Evolutionary conservation across 2,113 vertebrate species (phyloP), one percentile per base, ranked within the genome.

Genomic region (Ailuropoda melanoleuca): DNA sequence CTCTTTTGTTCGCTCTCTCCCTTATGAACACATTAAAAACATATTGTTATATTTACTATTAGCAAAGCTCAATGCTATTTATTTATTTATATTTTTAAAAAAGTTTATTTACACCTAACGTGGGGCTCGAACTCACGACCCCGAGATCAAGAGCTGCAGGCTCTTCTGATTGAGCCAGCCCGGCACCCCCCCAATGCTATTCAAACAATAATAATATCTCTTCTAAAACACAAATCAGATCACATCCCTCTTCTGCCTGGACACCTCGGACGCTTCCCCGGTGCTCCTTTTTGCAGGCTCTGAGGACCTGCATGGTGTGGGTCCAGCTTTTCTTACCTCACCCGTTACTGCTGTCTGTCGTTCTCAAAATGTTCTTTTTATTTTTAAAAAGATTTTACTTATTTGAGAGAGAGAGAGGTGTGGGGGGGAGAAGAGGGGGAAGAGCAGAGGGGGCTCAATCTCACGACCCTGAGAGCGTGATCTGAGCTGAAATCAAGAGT

Each of bases 291-390:
- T 70, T 15, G 0, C 39, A 9, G 50, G 43, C 29, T 17, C 9
- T 21, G 3, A 34, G 88, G n/a, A 31, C 48, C 29, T 11, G 19
- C 26, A 0, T 0, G 1, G 13, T 1, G 4, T 1, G 37, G 60
- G 7, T 2, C 34, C 23, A 6, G 21, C 15, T 46, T 62, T 39
- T 70, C 31, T 60, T 50, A 21, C 18, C 37, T 53, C 9, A 3
- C 84, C 34, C 13, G 37, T n/a, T 46, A 19, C n/a, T 53, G 4
- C 50, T 11, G 17, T 10, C 24, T 21, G 21, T 43, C 62, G 62
- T 70, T n/a, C 37, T 23, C 7, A 0, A 0, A 58, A 34, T 19
- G 10, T 24, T 8, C 74, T 62, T 34, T 68, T 68, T 19, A 9
- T 68, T 68, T n/a, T n/a, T 68, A n/a, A 17, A 4, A 37, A 68